Evolutionary conservation across 2,113 vertebrate genomes (phyloP).

Genomic region (Aix galericulata): DNA sequence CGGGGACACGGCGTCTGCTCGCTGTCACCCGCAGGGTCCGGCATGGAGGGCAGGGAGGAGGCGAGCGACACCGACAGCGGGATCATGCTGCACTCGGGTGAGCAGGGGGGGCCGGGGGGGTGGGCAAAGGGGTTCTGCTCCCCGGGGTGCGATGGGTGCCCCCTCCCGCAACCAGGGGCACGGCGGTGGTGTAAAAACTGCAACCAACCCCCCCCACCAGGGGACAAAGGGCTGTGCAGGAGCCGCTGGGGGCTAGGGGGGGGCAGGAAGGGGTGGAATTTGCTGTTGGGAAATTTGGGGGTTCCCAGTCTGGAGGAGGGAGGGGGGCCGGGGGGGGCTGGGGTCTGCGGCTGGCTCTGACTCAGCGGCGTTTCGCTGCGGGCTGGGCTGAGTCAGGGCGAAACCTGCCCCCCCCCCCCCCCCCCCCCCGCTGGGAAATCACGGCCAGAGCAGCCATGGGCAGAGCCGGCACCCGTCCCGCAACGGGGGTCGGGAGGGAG

Average conservation of each 20-base stretch:
- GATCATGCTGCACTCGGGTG: conserved; percentile 13
- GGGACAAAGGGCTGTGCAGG: background rate
- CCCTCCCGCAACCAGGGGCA: background rate
- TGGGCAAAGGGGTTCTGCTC: background rate
- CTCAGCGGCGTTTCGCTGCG: background rate
- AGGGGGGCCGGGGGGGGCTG: background rate
- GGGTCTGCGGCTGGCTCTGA: background rate
- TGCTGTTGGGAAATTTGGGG: background rate
- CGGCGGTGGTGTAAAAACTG: background rate
- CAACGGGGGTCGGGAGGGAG: background rate
- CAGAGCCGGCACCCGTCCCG: background rate
- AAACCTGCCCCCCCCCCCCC: background rate
- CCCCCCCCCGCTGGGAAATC: background rate
- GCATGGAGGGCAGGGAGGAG: background rate
- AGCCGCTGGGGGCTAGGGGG: background rate
- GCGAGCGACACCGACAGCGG: background rate
- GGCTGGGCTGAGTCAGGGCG: conserved; percentile 3
- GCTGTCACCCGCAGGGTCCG: background rate
- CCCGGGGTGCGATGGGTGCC: background rate
- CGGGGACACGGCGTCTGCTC: too few relatives aligned
- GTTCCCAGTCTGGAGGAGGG: background rate
- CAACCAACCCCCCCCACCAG: too few relatives aligned
- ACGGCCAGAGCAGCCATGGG: background rate
- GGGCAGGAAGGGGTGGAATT: background rate
- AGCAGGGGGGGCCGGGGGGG: background rate